phyloP scores from a whole-genome alignment of 2,888 invertebrate species.

The Tenodera sinensis region DNA sequence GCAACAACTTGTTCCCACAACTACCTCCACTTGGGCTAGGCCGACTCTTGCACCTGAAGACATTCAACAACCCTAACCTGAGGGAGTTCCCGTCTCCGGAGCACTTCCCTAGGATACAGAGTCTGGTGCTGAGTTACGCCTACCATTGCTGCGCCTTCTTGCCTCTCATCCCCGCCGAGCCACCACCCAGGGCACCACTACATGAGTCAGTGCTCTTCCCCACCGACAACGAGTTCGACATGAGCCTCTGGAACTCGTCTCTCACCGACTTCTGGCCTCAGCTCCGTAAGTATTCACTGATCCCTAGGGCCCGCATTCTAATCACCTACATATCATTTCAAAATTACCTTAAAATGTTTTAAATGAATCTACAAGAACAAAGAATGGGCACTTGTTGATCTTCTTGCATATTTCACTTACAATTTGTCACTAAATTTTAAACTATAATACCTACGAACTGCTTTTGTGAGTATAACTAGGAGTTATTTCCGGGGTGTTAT shows the following conservation, averaged over 20 bases:
- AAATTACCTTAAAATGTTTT: no score
- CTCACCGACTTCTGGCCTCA: slow-evolving; percentile 80
- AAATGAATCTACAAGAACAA: no score
- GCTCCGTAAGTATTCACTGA: slow-evolving; percentile 59
- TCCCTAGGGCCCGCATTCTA: no score
- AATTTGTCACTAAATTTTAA: no score
- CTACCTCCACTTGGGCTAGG: slow-evolving; percentile 80
- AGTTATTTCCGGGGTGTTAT: no score
- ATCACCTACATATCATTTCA: no score
- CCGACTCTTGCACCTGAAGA: slow-evolving; percentile 78
- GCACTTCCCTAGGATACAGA: slow-evolving; percentile 80
- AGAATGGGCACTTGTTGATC: no score
- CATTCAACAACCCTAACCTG: slow-evolving; percentile 86
- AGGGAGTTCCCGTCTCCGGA: slow-evolving; percentile 84
- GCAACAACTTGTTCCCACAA: slow-evolving; percentile 79
- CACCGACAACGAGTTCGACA: slow-evolving; percentile 64
- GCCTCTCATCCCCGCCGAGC: slow-evolving; percentile 56
- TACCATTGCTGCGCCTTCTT: slow-evolving; percentile 94
- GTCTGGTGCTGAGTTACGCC: slow-evolving; percentile 84
- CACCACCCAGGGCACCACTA: slow-evolving; percentile 49
- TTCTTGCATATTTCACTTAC: no score
- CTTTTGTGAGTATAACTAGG: no score
- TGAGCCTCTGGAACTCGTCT: slow-evolving; percentile 76
- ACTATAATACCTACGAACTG: no score
- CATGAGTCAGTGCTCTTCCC: slow-evolving; percentile 68